Percentiles rank a stretch among this genome's conserved stretches.
These are phyloP conservation scores for Notiomystis cincta DNA, from an alignment of 2,113 vertebrate species.

Conservation along the genomic window DNA sequence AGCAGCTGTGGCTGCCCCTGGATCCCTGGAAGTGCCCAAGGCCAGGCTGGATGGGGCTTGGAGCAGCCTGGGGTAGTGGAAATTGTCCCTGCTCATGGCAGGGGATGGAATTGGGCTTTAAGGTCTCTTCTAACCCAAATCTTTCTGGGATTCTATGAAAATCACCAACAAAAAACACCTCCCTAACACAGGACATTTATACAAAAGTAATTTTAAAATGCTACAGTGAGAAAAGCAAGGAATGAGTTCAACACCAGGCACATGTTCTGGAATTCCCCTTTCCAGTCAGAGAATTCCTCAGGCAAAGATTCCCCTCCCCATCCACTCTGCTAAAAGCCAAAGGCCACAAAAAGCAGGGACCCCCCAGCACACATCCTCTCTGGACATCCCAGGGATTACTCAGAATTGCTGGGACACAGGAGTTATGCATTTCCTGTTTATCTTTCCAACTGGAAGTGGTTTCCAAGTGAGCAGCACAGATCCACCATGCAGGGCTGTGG, in stretches of 20 bases:
- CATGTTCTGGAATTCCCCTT: background rate
- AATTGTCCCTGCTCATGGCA: background rate
- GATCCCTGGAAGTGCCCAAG: background rate
- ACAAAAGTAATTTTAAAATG: background rate
- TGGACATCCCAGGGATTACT: background rate
- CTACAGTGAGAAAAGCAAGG: background rate
- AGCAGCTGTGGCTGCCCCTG: background rate
- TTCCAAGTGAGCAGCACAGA: background rate
- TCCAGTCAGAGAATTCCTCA: background rate
- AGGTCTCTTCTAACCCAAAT: background rate
- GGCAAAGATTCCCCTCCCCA: fast-evolving
- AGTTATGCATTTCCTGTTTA: slow-evolving; percentile 63
- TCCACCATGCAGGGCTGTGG: background rate
- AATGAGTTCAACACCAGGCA: background rate
- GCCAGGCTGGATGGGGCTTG: background rate
- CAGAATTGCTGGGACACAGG: background rate
- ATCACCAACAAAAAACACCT: background rate
- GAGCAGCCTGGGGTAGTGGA: fast-evolving
- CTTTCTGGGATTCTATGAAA: background rate
- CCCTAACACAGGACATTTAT: background rate
- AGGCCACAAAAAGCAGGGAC: background rate
- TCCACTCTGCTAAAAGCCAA: background rate
- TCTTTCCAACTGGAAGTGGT: background rate
- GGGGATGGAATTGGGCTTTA: fast-evolving
- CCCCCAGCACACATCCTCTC: background rate